A percentile compares a stretch with the other conserved stretches of the same genome.
Evolutionary conservation across 64 coral and sea anemone genomes (phyloP).

Genomic region (Stichodactyla mertensii): DNA sequence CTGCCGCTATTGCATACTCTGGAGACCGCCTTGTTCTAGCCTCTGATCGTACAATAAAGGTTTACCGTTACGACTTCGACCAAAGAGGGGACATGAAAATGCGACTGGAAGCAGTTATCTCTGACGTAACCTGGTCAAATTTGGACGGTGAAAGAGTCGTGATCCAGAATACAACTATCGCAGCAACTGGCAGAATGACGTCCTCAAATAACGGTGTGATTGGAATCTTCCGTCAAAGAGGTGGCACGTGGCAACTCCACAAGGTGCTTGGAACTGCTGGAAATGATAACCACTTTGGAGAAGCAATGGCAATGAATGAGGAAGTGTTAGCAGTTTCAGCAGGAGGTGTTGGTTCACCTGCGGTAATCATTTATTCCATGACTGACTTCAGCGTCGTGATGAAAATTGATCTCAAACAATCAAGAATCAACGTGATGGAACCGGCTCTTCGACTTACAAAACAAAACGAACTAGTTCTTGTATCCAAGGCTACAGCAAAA

Average conservation of each 20-base stretch:
- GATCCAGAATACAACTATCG: slow-evolving; percentile 38
- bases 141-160: slow-evolving; percentile 26
- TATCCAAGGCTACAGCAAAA: slow-evolving; percentile 12
- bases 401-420: slow-evolving; percentile 12
- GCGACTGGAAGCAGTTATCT: not conserved
- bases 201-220: slow-evolving; percentile 47
- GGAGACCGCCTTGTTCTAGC: not conserved
- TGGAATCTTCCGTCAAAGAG: slow-evolving; percentile 52
- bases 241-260: slow-evolving; percentile 34
- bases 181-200: slow-evolving; percentile 33
- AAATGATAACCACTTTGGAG: slow-evolving; percentile 29
- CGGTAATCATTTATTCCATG: slow-evolving; percentile 23
- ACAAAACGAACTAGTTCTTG: slow-evolving; percentile 21
- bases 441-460: slow-evolving; percentile 29
- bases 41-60: not conserved
- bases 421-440: slow-evolving; percentile 1
- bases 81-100: not conserved
- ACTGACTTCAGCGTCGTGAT: not conserved
- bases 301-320: slow-evolving; percentile 36
- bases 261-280: slow-evolving; percentile 18
- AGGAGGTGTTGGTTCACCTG: slow-evolving; percentile 2
- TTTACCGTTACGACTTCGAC: not conserved
- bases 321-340: slow-evolving; percentile 34
- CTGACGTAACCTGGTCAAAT: slow-evolving; percentile 39
- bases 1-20: not conserved